Evolutionary conservation across 2,113 vertebrate species (phyloP).

Genomic region (Nannobrachium achirus): DNA sequence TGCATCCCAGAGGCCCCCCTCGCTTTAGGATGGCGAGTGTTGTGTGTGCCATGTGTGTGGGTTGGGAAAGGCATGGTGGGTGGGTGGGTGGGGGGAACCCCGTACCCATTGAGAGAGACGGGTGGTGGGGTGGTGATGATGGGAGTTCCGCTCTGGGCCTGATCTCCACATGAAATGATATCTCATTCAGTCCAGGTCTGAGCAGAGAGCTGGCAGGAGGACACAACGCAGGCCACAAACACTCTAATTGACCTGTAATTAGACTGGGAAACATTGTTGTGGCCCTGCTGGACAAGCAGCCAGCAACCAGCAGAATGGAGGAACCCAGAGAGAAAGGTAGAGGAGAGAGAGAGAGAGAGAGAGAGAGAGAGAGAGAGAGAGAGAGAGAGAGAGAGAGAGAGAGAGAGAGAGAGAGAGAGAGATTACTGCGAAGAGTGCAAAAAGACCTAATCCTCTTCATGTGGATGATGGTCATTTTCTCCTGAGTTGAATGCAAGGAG

Average conservation of each 20-base stretch:
- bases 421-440: too few species aligned
- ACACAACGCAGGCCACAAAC: conserved; percentile 66
- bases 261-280: conserved; percentile 77
- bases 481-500: conserved; percentile 36
- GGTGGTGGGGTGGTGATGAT: conserved; percentile 7
- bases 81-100: conserved; percentile 50
- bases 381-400: conserved; percentile 24
- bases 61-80: not conserved
- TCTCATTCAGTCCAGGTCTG: conserved; percentile 76
- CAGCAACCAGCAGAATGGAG: not conserved
- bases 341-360: conserved; percentile 12
- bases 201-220: conserved; percentile 74
- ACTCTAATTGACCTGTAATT: conserved; percentile 92
- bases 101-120: conserved; percentile 63
- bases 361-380: conserved; percentile 23
- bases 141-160: conserved; percentile 67
- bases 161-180: conserved; percentile 91
- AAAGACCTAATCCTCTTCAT: conserved; percentile 54
- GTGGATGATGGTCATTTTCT: conserved; percentile 36
- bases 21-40: conserved; percentile 62
- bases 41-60: conserved; percentile 21
- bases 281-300: conserved; percentile 68
- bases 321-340: conserved; percentile 48
- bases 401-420: conserved; percentile 20
- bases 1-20: conserved; percentile 81